Evolutionary conservation across 2,888 invertebrate species (phyloP).

Genomic region (Pegoplata infirma): DNA sequence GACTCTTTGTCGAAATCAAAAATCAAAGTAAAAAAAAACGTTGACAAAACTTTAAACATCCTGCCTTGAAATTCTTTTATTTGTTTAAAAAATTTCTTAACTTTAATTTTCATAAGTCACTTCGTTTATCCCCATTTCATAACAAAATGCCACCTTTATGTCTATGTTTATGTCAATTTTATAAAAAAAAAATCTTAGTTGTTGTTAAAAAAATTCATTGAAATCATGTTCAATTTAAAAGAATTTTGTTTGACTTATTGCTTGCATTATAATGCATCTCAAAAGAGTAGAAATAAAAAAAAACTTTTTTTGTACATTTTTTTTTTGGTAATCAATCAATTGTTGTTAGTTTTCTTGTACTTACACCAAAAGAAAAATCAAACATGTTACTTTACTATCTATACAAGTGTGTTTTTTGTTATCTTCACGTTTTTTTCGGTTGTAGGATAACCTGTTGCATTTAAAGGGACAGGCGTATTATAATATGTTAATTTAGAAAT

Average conservation of each 20-base stretch:
- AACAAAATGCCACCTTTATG: no score
- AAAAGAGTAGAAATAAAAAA: no score
- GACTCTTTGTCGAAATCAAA: no score
- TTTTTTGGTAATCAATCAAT: constrained; percentile 59
- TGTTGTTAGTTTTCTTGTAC: constrained; percentile 52
- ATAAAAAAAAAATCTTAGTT: no score
- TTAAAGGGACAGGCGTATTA: constrained; percentile 56
- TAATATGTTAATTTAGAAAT: constrained; percentile 59
- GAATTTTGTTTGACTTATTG: constrained; percentile 58
- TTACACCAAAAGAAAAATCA: constrained; percentile 20
- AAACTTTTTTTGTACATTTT: constrained; percentile 1
- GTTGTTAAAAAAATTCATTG: constrained; percentile 49
- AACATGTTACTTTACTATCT: constrained; percentile 23
- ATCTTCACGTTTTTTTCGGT: constrained; percentile 5
- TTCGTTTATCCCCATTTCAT: no score
- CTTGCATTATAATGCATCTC: constrained; percentile 51
- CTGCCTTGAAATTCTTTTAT: no score
- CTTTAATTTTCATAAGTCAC: no score
- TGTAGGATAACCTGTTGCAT: constrained; percentile 58
- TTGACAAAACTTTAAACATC: no score
- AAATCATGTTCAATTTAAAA: constrained; percentile 59
- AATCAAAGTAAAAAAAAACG: no score
- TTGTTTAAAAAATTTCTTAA: no score
- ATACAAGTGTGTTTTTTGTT: constrained; percentile 41
- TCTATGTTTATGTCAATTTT: no score